Conservation (phyloP, 2,797 vertebrate species). For the Rhabdomys pumilio region DNA sequence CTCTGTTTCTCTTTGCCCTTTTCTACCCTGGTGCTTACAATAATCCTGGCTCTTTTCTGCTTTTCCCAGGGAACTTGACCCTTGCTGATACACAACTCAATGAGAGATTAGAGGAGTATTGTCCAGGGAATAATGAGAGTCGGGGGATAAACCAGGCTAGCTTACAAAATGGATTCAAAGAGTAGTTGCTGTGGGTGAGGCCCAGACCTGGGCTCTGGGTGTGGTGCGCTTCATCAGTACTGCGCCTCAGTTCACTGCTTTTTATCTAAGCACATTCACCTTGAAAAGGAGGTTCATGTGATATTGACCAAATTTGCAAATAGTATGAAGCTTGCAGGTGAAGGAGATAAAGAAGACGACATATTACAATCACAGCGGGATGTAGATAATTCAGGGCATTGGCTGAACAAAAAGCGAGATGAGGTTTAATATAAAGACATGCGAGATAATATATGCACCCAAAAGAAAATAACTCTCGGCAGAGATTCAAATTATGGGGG, state of each 20-base stretch:
- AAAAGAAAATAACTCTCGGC: slow-evolving; percentile 82
- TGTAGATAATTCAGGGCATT: slow-evolving; percentile 72
- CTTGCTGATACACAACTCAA: not conserved
- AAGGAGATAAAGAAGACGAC: slow-evolving; percentile 79
- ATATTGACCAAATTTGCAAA: slow-evolving; percentile 87
- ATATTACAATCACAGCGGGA: slow-evolving; percentile 82
- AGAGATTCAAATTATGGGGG: slow-evolving; percentile 78
- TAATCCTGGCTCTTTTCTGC: slow-evolving; percentile 58
- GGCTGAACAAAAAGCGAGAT: slow-evolving; percentile 76
- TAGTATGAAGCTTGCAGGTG: slow-evolving; percentile 79
- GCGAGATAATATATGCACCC: slow-evolving; percentile 74
- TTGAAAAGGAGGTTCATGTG: slow-evolving; percentile 86
- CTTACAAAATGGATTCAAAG: slow-evolving; percentile 67
- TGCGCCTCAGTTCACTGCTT: slow-evolving; percentile 23
- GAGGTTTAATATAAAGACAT: slow-evolving; percentile 79
- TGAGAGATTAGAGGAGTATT: slow-evolving; percentile 72
- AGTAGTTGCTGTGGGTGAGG: slow-evolving; percentile 26
- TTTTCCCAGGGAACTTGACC: slow-evolving; percentile 63
- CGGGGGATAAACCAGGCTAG: slow-evolving; percentile 43
- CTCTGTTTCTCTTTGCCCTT: slow-evolving; percentile 48
- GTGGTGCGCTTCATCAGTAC: not conserved
- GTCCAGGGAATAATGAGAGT: slow-evolving; percentile 70
- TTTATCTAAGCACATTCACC: slow-evolving; percentile 67
- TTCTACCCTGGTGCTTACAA: slow-evolving; percentile 42
- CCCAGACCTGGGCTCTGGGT: slow-evolving; percentile 37